Base-by-base conservation (phyloP, 1,140 invertebrate genomes). In the Coelopa frigida region DNA sequence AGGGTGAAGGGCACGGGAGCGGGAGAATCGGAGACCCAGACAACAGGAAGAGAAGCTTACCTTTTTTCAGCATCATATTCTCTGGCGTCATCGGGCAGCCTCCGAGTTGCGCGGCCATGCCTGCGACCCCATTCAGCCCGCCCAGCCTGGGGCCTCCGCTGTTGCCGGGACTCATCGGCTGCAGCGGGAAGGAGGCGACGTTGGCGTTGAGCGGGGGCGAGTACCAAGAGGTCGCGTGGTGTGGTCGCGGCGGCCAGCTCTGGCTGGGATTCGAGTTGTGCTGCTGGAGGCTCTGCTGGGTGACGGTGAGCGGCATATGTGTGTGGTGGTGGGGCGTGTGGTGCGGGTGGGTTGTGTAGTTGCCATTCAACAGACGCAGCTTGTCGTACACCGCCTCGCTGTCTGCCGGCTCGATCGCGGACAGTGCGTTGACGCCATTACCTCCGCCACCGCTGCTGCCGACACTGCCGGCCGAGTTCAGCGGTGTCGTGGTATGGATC, bases 341-440 rank as follows among this genome's bases (percentile, higher is more conserved):
- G 33, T 26, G 37, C 7, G 26, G n/a, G 11, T 44, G 51, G 41
- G 12, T 14, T n/a, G 31, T 40, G 20, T 64, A 58, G 41, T 89
- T 86, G 3, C 85, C 85, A 61, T 90, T 90, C 20, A 90, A 78
- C 65, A 90, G 76, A 56, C 86, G 80, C 31, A 91, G 70, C 66
- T 90, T 91, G 63, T 91, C 88, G 70, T 90, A 92, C 53, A 90
- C 86, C 27, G 77, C 76, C 56, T 83, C 79, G 56, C 80, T 79
- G 20, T 75, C 59, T 14, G 32, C n/a, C 36, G 43, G 5, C 24
- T 11, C 33, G 33, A 37, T 48, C 22, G 7, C 32, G 73, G 10
- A 72, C 69, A 4, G 73, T 71, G 20, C 15, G 24, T 11, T n/a
- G 55, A 66, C 72, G 50, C 75, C 59, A 27, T 77, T 59, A 45